A percentile compares a stretch with the other conserved stretches of the same genome.
Conservation (phyloP, 2,113 vertebrate species). For the Anoura caudifer region DNA sequence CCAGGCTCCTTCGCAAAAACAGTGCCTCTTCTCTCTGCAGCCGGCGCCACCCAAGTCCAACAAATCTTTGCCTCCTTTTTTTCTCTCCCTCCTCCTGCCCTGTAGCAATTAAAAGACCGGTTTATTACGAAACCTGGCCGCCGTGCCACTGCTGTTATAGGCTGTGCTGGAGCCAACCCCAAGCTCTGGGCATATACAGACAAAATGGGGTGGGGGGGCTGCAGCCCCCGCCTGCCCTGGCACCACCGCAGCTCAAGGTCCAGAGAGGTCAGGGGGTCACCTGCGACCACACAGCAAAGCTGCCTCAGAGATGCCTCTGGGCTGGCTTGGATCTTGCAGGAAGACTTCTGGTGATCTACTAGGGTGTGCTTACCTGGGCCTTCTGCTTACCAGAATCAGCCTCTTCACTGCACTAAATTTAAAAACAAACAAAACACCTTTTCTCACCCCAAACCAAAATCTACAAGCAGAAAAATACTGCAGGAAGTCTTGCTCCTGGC, state of each 20-base stretch:
- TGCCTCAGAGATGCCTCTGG: not conserved
- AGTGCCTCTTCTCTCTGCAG: slow-evolving; percentile 20
- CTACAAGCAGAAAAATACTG: slow-evolving; percentile 37
- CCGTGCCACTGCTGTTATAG: not conserved
- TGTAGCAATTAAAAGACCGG: slow-evolving; percentile 60
- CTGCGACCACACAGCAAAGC: not conserved
- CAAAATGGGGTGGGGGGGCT: not conserved
- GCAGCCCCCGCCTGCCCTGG: not conserved
- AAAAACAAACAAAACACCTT: not conserved
- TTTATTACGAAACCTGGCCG: slow-evolving; percentile 68
- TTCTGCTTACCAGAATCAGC: not conserved
- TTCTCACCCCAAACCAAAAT: not conserved
- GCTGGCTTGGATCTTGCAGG: not conserved
- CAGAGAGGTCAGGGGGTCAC: not conserved
- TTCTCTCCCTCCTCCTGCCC: slow-evolving; percentile 1
- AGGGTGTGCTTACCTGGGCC: not conserved
- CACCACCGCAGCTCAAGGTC: not conserved
- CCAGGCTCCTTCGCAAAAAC: slow-evolving; percentile 17
- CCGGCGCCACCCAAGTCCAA: slow-evolving; percentile 54
- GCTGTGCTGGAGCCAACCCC: slow-evolving; percentile 19
- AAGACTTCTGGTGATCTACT: not conserved
- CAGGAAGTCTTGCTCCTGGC: not conserved
- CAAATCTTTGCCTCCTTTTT: slow-evolving; percentile 48
- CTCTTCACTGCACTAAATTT: not conserved
- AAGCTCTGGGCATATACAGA: not conserved